phyloP scores from a whole-genome alignment of 2,113 vertebrate genomes.

The Catagonus wagneri region DNA sequence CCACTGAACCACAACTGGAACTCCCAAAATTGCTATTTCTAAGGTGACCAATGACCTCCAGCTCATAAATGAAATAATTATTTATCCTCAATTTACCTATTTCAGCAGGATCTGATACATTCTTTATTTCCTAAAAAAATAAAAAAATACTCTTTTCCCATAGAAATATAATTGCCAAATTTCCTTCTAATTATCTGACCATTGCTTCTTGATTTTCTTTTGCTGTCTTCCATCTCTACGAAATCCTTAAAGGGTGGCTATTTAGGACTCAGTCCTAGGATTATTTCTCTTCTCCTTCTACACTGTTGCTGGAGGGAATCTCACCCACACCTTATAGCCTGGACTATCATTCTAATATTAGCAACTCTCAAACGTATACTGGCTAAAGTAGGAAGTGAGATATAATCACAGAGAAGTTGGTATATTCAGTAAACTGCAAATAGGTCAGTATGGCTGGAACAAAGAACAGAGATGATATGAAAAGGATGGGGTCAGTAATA shows the following conservation, averaged over 20 bases:
- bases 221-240: not conserved
- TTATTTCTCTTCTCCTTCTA: conserved; percentile 6
- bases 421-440: conserved; percentile 9
- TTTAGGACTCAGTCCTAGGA: not conserved
- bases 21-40: not conserved
- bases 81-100: not conserved
- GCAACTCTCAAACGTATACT: conserved; percentile 25
- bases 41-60: not conserved
- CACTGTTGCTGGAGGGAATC: not conserved
- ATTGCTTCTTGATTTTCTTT: not conserved
- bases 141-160: not conserved
- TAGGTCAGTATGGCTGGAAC: not conserved
- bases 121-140: conserved; percentile 34
- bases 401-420: not conserved
- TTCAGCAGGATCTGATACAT: not conserved
- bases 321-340: not conserved
- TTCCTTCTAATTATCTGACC: not conserved
- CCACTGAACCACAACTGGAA: too few relatives aligned
- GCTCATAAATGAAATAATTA: not conserved
- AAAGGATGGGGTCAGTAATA: not conserved
- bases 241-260: not conserved
- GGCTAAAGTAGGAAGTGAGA: not conserved
- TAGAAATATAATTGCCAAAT: not conserved
- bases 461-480: not conserved
- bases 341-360: not conserved